phyloP scores from a whole-genome alignment of 2,888 invertebrate species.

The Chalcis sispes region DNA sequence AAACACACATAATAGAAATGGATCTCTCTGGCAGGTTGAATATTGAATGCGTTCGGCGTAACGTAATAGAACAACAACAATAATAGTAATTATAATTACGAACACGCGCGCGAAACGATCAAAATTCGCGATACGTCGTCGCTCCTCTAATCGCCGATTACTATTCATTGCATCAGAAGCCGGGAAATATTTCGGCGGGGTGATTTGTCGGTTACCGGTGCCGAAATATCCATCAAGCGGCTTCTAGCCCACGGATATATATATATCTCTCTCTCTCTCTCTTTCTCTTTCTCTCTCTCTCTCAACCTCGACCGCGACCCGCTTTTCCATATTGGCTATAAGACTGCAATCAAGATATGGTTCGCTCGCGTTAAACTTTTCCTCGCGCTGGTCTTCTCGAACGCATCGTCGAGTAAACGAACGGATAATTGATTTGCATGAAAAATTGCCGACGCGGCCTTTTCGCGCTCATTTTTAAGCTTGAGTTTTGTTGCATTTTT shows the following conservation, averaged over 20 bases:
- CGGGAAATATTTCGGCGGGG: conserved; percentile 40
- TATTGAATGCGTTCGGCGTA: conserved; percentile 48
- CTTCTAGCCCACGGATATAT: no score
- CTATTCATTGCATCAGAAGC: conserved; percentile 52
- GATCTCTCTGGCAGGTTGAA: conserved; percentile 26
- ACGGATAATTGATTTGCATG: neutral
- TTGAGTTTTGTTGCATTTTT: no score
- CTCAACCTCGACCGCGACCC: conserved; percentile 10
- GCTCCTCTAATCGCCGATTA: conserved; percentile 53
- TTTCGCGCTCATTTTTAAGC: no score
- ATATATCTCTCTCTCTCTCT: conserved; percentile 6
- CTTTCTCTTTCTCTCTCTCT: neutral
- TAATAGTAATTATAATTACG: conserved; percentile 51
- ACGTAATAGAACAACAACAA: conserved; percentile 40
- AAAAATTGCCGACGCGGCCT: neutral
- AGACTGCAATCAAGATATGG: no score
- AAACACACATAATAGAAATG: conserved; percentile 51
- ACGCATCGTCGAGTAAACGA: no score
- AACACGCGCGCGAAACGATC: conserved; percentile 32
- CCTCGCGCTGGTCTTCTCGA: no score
- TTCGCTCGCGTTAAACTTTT: no score
- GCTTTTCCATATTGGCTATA: neutral
- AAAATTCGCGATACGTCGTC: conserved; percentile 42
- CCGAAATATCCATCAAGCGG: conserved; percentile 43
- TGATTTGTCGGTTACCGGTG: conserved; percentile 35